Conservation (phyloP, 2,888 invertebrate species). For the Limnephilus auricula region DNA sequence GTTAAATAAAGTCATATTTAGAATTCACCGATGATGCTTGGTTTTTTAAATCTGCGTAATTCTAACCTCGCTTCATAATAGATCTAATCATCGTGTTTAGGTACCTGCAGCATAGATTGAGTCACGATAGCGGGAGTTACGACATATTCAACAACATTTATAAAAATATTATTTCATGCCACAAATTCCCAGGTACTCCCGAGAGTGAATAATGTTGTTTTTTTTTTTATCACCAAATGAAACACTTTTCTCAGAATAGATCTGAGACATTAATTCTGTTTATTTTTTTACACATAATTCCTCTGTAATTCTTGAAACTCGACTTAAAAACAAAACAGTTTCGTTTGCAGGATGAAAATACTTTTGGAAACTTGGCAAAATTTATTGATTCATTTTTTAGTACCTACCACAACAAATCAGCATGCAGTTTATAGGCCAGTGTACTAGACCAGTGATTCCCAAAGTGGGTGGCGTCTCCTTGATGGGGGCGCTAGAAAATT, state of each 20-base stretch:
- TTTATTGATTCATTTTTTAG: neutral
- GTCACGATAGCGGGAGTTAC: neutral
- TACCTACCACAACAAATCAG: neutral
- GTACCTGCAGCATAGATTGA: neutral
- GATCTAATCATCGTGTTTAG: neutral
- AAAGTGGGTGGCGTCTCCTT: neutral
- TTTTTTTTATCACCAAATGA: neutral
- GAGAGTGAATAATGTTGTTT: neutral
- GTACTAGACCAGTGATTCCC: neutral
- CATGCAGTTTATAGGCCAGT: neutral
- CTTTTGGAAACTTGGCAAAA: neutral
- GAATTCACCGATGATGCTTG: neutral
- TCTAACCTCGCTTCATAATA: neutral
- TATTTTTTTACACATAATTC: neutral
- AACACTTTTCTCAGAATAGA: neutral
- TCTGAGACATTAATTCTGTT: neutral
- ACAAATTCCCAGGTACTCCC: neutral
- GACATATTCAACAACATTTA: neutral
- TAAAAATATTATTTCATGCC: neutral
- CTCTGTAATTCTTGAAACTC: neutral
- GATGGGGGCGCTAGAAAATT: neutral
- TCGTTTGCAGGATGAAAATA: neutral
- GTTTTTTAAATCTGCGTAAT: neutral
- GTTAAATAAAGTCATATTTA: neutral
- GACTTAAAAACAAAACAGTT: neutral